Evolutionary conservation across 2,113 vertebrate species (phyloP).

Genomic region (Hemibagrus wyckioides): DNA sequence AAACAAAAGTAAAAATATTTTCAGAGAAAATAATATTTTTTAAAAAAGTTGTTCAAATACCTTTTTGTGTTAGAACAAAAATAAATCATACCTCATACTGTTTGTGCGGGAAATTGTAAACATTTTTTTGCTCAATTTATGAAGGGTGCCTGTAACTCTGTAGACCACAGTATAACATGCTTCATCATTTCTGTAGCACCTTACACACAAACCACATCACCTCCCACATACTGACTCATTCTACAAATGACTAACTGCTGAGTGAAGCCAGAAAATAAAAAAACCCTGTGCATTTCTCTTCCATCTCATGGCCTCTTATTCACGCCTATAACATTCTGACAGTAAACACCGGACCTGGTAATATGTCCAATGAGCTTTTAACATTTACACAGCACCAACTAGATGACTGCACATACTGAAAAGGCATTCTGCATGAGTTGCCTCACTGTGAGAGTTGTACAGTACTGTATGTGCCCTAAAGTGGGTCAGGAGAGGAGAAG

Average conservation of each 20-base stretch:
- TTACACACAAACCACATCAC: constrained; percentile 2
- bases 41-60: not conserved
- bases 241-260: not conserved
- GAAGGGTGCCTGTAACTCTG: not conserved
- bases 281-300: not conserved
- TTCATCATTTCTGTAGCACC: constrained; percentile 24
- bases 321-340: not conserved
- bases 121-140: not conserved
- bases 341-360: constrained; percentile 42
- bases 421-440: constrained; percentile 33
- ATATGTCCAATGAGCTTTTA: constrained; percentile 17
- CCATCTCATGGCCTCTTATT: not conserved
- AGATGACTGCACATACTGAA: constrained; percentile 52
- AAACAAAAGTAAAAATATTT: not conserved
- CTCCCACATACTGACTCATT: constrained; percentile 1
- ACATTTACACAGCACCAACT: constrained; percentile 13
- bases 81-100: not conserved
- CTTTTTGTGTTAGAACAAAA: not conserved
- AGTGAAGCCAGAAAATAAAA: not conserved
- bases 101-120: not conserved
- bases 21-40: not conserved
- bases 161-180: not conserved
- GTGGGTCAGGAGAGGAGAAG: constrained; percentile 47
- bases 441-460: constrained; percentile 24
- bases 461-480: constrained; percentile 28